phyloP scores from a whole-genome alignment of 2,113 vertebrate species.

The Tor tambroides region DNA sequence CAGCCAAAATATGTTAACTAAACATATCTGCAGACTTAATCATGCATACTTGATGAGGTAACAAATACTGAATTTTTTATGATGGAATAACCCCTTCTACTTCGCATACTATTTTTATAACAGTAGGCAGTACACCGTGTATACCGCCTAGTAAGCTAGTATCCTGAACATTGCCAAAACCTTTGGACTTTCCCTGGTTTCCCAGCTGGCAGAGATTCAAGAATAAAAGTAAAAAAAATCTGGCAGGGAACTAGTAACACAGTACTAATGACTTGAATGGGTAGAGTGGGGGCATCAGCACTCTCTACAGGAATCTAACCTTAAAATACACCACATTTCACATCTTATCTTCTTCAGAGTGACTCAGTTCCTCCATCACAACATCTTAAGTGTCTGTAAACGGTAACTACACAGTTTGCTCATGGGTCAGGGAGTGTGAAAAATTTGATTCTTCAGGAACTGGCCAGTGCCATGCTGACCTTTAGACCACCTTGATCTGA shows the following conservation, averaged over 20 bases:
- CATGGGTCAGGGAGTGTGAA: not conserved
- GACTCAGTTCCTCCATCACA: not conserved
- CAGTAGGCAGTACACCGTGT: not conserved
- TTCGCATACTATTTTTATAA: not conserved
- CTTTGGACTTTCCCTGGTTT: not conserved
- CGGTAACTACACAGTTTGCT: not conserved
- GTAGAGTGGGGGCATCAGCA: not conserved
- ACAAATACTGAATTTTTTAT: too few species aligned
- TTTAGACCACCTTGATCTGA: conserved; percentile 63
- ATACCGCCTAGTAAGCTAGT: not conserved
- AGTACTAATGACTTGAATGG: not conserved
- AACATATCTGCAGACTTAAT: not conserved
- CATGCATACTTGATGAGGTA: not conserved
- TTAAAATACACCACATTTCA: not conserved
- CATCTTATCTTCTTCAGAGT: not conserved
- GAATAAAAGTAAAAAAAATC: not conserved
- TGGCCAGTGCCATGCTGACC: conserved; percentile 45
- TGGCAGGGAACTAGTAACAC: not conserved
- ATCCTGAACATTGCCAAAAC: not conserved
- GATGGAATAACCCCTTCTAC: not conserved
- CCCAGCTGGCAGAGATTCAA: not conserved
- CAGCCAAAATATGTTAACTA: not conserved
- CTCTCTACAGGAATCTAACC: not conserved
- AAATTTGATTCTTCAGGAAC: not conserved
- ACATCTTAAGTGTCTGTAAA: conserved; percentile 8